Evolutionary conservation across 2,797 vertebrate genomes (phyloP), one percentile per base, ranked within the genome.

Genomic region (Cirrhinus molitorella): DNA sequence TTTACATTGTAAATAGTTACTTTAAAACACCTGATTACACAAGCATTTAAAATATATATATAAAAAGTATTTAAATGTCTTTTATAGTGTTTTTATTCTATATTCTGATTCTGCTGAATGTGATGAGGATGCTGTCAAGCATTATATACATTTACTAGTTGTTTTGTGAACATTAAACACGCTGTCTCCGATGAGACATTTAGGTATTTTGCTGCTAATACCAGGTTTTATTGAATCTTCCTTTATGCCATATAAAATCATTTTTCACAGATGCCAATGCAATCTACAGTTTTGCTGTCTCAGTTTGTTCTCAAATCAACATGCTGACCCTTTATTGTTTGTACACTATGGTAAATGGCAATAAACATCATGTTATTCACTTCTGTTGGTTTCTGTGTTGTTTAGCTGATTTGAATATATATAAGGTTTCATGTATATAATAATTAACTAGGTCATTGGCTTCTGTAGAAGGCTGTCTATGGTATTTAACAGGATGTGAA

Each of bases 21-120:
- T 70, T 77, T 81, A 74, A 81, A 73, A 76, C 0, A 25, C 23
- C 25, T 81, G 65, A 53, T 81, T 75, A 75, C 76, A 59, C 37
- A 57, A 70, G 28, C 49, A 83, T 70, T 83, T 71, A 79, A 79
- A 78, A 85, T 57, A 70, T 73, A 84, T 25, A 81, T 70, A 71
- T n/a, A 28, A 57, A 47, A 21, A 28, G 61, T 55, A 83, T 85
- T 78, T 93, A 92, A 94, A 94, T 94, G 94, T 95, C 93, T 95
- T 74, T 83, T 31, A n/a, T 55, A 28, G 61, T 57, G 70, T 81
- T 61, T 75, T 67, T 43, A 45, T 71, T 4, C 1, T 31, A 45
- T 57, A 59, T 80, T 59, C 66, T 45, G 51, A 55, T 51, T 70
- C 14, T 73, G 28, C 23, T 21, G 51, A 70, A 45, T 61, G 59